Evolutionary conservation across 2,888 invertebrate species (phyloP), one percentile per base, ranked within the genome.

Genomic region (Tanytarsus gracilentus): DNA sequence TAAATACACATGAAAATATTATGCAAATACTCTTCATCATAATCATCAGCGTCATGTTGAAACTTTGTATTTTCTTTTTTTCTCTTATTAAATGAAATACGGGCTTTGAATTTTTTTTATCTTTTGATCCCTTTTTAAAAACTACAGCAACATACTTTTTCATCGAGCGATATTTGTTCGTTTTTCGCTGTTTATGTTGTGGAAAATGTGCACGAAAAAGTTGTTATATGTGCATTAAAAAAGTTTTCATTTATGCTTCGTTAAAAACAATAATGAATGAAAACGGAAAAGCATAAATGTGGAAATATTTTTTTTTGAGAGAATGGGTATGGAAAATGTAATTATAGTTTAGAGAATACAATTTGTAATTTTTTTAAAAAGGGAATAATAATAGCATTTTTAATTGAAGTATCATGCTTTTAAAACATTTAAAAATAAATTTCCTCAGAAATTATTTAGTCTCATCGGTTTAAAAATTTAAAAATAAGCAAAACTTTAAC

Each of bases 251-350:
- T 53, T 33, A 53, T 53, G 53, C 53, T 53, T 53, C 53, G 53
- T 53, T 53, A 53, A 53, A 53, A 53, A 53, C 53, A 53, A 53
- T 53, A 53, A 53, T 53, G 53, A 36, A 53, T 33, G 30, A 53
- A 53, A 36, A 53, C 33, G 36, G 33, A 53, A 53, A 44, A 23
- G 9, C 44, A 44, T n/a, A n/a, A n/a, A n/a, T n/a, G n/a, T n/a
- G n/a, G n/a, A n/a, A n/a, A n/a, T n/a, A n/a, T n/a, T n/a, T n/a
- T n/a, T n/a, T n/a, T n/a, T n/a, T n/a, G n/a, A n/a, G n/a, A n/a
- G n/a, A n/a, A n/a, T n/a, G n/a, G n/a, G n/a, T n/a, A n/a, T n/a
- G n/a, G n/a, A n/a, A n/a, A n/a, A n/a, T n/a, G n/a, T n/a, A n/a
- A n/a, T n/a, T n/a, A n/a, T n/a, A n/a, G n/a, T n/a, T n/a, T n/a